Evolutionary conservation across 2,113 vertebrate genomes (phyloP).

Genomic region (Enhydra lutris): DNA sequence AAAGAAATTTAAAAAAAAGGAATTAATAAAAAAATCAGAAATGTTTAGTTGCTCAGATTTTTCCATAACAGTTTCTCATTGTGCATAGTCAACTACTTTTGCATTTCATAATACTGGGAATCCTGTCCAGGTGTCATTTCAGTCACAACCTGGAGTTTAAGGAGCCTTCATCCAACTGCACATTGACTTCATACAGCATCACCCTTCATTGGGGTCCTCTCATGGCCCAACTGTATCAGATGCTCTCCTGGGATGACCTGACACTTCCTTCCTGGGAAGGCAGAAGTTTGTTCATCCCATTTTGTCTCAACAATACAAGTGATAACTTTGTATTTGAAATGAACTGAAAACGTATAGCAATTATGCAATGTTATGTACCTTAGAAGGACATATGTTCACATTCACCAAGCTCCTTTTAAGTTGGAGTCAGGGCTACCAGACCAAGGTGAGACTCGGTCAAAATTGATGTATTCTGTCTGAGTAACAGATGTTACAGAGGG

Average conservation of each 20-base stretch:
- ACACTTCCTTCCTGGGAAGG: neutral
- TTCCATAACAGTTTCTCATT: neutral
- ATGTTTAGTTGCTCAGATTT: neutral
- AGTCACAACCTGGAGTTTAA: neutral
- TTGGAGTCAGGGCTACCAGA: neutral
- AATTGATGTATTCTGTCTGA: neutral
- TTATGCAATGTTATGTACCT: too few relatives aligned
- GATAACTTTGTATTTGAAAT: neutral
- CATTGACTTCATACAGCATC: neutral
- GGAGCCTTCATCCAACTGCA: neutral
- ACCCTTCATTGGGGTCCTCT: neutral
- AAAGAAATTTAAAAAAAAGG: too few relatives aligned
- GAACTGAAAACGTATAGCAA: neutral
- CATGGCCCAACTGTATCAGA: too few relatives aligned
- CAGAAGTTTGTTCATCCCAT: too few relatives aligned
- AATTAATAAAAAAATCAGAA: neutral
- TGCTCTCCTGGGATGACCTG: neutral
- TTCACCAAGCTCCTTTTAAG: neutral
- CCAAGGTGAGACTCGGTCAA: neutral
- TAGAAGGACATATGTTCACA: too few relatives aligned
- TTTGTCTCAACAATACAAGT: neutral
- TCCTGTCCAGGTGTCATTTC: neutral
- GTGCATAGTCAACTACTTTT: neutral
- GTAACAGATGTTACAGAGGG: neutral
- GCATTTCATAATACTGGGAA: neutral